phyloP scores from a whole-genome alignment of 2,888 invertebrate genomes.

The Microdon myrmicae region DNA sequence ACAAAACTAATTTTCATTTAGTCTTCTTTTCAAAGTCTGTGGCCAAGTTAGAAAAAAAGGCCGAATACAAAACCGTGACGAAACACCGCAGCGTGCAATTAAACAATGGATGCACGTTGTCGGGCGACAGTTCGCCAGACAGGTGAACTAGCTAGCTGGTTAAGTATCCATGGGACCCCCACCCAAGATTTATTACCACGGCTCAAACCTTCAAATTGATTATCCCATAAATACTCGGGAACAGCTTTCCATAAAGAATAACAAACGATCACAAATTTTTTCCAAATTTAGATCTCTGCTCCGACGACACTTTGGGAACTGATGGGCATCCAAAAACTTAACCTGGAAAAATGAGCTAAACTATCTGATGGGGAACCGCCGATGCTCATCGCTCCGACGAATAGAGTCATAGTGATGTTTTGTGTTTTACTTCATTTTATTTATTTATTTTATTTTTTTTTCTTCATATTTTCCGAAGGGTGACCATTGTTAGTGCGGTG shows the following conservation, averaged over 20 bases:
- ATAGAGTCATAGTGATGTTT: too few species aligned
- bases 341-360: slow-evolving; percentile 3
- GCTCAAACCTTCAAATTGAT: slow-evolving; percentile 40
- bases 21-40: slow-evolving; percentile 9
- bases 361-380: slow-evolving; percentile 23
- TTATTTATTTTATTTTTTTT: slow-evolving; percentile 8
- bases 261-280: slow-evolving; percentile 49
- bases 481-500: slow-evolving; percentile 41
- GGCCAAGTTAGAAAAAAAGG: background rate
- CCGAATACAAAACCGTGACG: slow-evolving; percentile 28
- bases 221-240: slow-evolving; percentile 27
- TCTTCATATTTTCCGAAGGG: slow-evolving; percentile 37
- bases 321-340: background rate
- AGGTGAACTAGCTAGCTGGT: too few species aligned
- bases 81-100: slow-evolving; percentile 25
- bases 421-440: too few species aligned
- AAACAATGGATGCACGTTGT: slow-evolving; percentile 16
- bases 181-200: too few species aligned
- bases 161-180: too few species aligned
- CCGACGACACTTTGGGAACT: background rate
- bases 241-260: slow-evolving; percentile 41
- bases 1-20: slow-evolving; percentile 20
- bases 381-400: too few species aligned
- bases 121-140: too few species aligned
- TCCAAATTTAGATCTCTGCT: slow-evolving; percentile 44